phyloP scores from a whole-genome alignment of 2,888 invertebrate species.

The Clepsis dumicolana region DNA sequence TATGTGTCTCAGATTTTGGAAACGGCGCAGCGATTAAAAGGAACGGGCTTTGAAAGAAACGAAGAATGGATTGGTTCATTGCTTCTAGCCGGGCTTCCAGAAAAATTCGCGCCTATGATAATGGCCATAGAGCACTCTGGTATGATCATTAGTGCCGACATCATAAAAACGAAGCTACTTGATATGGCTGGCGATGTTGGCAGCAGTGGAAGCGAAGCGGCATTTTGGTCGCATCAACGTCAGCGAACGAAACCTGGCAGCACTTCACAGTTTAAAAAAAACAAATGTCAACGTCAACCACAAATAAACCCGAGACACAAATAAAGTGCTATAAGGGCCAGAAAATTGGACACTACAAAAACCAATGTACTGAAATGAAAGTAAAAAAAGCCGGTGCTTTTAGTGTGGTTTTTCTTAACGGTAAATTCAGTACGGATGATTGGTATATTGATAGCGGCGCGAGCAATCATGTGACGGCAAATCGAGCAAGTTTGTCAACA shows the following conservation, averaged over 20 bases:
- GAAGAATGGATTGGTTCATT: constrained; percentile 4
- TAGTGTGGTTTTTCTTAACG: constrained; percentile 44
- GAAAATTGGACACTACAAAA: constrained; percentile 44
- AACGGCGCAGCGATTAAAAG: background rate
- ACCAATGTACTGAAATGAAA: constrained; percentile 42
- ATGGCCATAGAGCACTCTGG: constrained; percentile 8
- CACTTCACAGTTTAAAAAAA: background rate
- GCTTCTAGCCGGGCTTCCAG: background rate
- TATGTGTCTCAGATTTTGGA: background rate
- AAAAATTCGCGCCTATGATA: constrained; percentile 7
- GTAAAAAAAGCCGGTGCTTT: constrained; percentile 44
- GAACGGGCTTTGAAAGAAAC: background rate
- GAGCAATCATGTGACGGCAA: constrained; percentile 44
- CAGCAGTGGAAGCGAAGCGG: background rate
- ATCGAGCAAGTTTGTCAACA: background rate
- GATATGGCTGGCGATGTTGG: background rate
- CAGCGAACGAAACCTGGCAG: background rate
- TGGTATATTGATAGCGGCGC: constrained; percentile 46
- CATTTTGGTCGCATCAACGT: background rate
- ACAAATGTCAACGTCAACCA: background rate
- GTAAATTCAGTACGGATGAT: constrained; percentile 26
- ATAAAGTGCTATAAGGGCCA: constrained; percentile 46
- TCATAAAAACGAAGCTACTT: background rate
- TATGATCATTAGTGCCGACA: background rate
- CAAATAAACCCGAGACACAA: constrained; percentile 41